Conservation (phyloP, 2,888 invertebrate species). For the Stenodema calcarata region DNA sequence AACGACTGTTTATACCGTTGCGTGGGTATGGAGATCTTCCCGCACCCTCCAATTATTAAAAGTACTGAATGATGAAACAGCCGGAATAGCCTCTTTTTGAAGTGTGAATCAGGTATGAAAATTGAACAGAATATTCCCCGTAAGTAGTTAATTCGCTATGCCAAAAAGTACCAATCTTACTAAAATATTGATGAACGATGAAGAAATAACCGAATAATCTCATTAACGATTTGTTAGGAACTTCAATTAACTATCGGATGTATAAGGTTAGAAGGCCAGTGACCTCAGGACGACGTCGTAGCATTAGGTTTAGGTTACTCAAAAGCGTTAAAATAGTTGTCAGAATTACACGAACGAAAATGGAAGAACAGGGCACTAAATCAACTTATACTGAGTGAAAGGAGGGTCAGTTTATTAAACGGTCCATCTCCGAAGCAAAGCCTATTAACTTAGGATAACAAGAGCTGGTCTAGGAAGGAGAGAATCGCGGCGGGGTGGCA, state of each 20-base stretch:
- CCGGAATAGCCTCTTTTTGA: neutral
- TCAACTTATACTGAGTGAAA: neutral
- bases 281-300: no score
- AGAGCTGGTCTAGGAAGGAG: neutral
- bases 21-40: neutral
- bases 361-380: neutral
- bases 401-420: neutral
- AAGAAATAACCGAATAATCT: no score
- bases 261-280: no score
- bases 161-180: no score
- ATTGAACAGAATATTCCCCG: no score
- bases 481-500: neutral
- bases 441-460: neutral
- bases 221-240: no score
- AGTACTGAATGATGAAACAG: neutral
- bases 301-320: no score
- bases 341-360: neutral
- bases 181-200: no score
- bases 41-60: neutral
- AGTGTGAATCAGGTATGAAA: no score
- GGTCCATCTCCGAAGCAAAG: neutral
- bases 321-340: no score
- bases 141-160: no score
- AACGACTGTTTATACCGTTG: neutral
- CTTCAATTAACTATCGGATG: no score